Evolutionary conservation across 2,113 vertebrate species (phyloP).

Genomic region (Sinocyclocheilus anophthalmus): DNA sequence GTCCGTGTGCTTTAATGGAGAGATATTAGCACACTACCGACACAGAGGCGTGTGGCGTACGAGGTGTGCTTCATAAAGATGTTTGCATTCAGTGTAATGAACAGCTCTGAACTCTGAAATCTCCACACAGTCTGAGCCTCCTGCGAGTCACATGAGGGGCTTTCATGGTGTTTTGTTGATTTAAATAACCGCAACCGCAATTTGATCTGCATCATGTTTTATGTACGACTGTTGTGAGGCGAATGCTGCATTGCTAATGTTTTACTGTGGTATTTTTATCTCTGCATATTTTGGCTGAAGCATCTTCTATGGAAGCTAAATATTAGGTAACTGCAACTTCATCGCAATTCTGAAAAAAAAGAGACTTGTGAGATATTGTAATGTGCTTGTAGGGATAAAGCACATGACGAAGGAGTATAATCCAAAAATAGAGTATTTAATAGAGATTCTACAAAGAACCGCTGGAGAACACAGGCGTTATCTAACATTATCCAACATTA

Average conservation of each 20-base stretch:
- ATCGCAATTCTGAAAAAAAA: too few species aligned
- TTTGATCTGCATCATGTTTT: not conserved
- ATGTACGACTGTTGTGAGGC: not conserved
- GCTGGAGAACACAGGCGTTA: too few species aligned
- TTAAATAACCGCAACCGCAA: not conserved
- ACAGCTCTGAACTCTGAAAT: conserved; percentile 55
- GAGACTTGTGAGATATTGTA: too few species aligned
- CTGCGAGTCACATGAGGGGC: too few species aligned
- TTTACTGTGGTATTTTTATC: not conserved
- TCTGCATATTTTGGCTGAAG: not conserved
- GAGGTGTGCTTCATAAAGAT: conserved; percentile 67
- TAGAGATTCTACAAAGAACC: too few species aligned
- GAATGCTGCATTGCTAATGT: too few species aligned
- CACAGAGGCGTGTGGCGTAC: not conserved
- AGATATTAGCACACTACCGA: not conserved
- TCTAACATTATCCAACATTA: too few species aligned
- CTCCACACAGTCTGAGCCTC: conserved; percentile 25
- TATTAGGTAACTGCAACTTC: too few species aligned
- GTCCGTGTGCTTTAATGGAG: conserved; percentile 3
- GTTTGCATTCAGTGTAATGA: conserved; percentile 71
- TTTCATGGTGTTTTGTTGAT: not conserved
- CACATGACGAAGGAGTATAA: too few species aligned
- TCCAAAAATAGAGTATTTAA: too few species aligned
- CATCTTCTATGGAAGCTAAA: too few species aligned
- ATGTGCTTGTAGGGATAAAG: too few species aligned